Evolutionary conservation across 2,797 vertebrate genomes (phyloP), one percentile per base, ranked within the genome.

Genomic region (Paratrypauchen microcephalus): DNA sequence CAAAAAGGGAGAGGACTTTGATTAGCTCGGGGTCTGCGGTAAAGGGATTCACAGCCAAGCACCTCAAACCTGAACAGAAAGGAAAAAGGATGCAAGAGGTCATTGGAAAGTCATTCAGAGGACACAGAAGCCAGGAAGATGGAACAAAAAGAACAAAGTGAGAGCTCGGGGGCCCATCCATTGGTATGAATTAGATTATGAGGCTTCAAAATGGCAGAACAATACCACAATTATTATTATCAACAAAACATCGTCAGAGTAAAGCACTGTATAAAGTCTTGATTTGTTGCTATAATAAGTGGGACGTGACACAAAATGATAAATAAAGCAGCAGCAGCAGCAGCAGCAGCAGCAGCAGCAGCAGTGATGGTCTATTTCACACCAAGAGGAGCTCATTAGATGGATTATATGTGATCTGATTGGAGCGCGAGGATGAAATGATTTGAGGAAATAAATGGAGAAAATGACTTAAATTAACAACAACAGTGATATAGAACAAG

Each of bases 1-100:
- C 84, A 83, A 61, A 83, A 82, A 79, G 73, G 76, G 79, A 41
- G 30, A 61, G 76, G 71, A 60, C 75, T 85, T 81, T 84, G 82
- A 91, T 91, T 87, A 87, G 79, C 80, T 60, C 62, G 62, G 79
- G 80, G 70, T 66, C 73, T 16, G 4, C 76, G 77, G 70, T 45
- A 76, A 75, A 82, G 65, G 70, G 73, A 89, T 77, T 82, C 73
- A 68, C 11, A 65, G 76, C 74, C 67, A 19, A 41, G 79, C 55
- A 13, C 41, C 11, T 12, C 66, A 72, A 78, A 89, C 79, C 74
- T 77, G 69, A 76, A 70, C 59, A 0, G 30, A 69, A 66, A 16
- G 45, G 30, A 41, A 70, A 62, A 76, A 78, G 56, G 28, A 65
- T 76, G 75, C 11, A 68, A 59, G 65, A 65, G 67, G 72, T 58